These are phyloP conservation scores for Lithophane semibrunnea DNA, from an alignment of 2,888 invertebrate genomes.

Conservation along the genomic window DNA sequence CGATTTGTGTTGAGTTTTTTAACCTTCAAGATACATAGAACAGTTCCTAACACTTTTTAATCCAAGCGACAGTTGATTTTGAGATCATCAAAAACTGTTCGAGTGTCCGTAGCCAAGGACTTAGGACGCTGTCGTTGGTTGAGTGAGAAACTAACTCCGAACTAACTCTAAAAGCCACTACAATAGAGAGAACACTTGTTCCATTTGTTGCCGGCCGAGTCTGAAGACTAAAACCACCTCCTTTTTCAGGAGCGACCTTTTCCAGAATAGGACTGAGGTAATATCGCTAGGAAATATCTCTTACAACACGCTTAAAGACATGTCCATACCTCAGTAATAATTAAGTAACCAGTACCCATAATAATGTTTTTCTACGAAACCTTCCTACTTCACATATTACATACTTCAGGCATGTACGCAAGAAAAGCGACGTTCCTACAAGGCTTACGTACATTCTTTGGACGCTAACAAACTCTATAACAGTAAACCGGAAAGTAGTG, in stretches of 20 bases:
- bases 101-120: too few relatives aligned
- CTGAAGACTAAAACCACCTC: not conserved
- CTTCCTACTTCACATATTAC: slow-evolving; percentile 42
- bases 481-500: slow-evolving; percentile 42
- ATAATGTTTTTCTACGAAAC: slow-evolving; percentile 52
- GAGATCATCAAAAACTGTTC: not conserved
- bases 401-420: slow-evolving; percentile 47
- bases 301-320: slow-evolving; percentile 41
- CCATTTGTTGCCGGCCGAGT: not conserved
- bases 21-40: not conserved
- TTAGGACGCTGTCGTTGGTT: not conserved
- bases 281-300: slow-evolving; percentile 43
- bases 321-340: slow-evolving; percentile 47
- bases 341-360: slow-evolving; percentile 53
- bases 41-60: not conserved
- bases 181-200: not conserved
- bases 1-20: not conserved
- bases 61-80: not conserved
- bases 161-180: not conserved
- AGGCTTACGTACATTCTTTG: slow-evolving; percentile 52
- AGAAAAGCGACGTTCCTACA: slow-evolving; percentile 43
- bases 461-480: slow-evolving; percentile 35
- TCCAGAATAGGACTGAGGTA: slow-evolving; percentile 21
- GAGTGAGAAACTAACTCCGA: not conserved
- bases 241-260: slow-evolving; percentile 1